phyloP scores from a whole-genome alignment of 2,888 invertebrate species.

The Glaucopsyche alexis region DNA sequence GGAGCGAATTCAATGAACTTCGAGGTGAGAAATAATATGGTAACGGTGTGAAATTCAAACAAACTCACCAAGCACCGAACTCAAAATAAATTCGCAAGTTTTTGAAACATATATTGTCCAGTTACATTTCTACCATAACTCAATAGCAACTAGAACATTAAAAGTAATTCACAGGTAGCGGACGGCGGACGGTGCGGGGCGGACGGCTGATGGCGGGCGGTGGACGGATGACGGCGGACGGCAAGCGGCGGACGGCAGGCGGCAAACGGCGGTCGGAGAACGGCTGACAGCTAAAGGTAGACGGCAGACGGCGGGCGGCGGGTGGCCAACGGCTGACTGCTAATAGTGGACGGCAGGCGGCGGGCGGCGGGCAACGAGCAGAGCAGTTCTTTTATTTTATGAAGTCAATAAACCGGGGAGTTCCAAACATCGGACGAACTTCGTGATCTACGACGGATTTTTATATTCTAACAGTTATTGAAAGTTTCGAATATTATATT shows the following conservation, averaged over 20 bases:
- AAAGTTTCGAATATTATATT: background rate
- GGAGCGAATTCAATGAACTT: too few relatives aligned
- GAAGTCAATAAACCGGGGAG: constrained; percentile 51
- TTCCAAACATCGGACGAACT: constrained; percentile 35
- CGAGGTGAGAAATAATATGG: too few relatives aligned
- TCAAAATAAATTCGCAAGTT: background rate
- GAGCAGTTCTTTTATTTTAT: constrained; percentile 50
- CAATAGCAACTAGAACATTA: constrained; percentile 35
- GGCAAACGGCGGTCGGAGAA: too few relatives aligned
- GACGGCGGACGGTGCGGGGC: too few relatives aligned
- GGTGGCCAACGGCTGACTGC: too few relatives aligned
- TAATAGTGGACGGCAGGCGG: too few relatives aligned
- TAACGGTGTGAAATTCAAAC: too few relatives aligned
- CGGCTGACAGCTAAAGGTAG: too few relatives aligned
- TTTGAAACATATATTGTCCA: background rate
- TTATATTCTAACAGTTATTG: constrained; percentile 7
- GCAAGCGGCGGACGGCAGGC: constrained; percentile 10
- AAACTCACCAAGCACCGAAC: background rate
- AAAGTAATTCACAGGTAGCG: constrained; percentile 35
- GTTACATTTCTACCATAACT: constrained; percentile 25
- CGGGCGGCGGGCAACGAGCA: background rate
- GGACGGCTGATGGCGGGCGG: too few relatives aligned
- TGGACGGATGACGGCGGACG: too few relatives aligned
- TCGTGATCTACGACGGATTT: constrained; percentile 37
- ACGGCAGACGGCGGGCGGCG: too few relatives aligned